Percentiles rank a stretch among this genome's conserved stretches.
These are phyloP conservation scores for Latrodectus geometricus DNA, from an alignment of 1,140 invertebrate genomes.

Conservation along the genomic window DNA sequence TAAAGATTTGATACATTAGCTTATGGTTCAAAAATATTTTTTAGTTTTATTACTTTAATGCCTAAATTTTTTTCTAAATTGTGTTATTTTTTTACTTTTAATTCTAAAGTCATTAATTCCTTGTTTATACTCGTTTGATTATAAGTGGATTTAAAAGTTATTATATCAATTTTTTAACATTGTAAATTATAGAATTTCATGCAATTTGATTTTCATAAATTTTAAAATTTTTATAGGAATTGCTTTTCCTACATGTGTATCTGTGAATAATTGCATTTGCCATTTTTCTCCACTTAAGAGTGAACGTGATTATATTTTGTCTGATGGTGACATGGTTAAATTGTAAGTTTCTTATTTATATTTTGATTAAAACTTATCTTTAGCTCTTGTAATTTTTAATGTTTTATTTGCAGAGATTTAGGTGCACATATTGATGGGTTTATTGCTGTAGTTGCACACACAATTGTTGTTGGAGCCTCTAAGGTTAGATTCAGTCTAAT, in stretches of 20 bases:
- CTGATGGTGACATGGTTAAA: conserved; percentile 97
- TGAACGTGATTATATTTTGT: conserved; percentile 88
- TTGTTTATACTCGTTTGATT: too few species aligned
- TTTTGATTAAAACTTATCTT: not conserved
- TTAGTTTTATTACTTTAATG: too few species aligned
- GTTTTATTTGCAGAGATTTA: conserved; percentile 81
- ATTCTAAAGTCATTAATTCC: too few species aligned
- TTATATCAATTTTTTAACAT: too few species aligned
- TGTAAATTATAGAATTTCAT: too few species aligned
- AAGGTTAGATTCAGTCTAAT: conserved; percentile 66
- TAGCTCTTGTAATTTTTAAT: not conserved
- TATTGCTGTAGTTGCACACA: conserved; percentile 97
- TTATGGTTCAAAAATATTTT: too few species aligned
- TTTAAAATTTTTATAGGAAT: conserved; percentile 72
- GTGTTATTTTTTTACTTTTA: too few species aligned
- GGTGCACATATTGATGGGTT: conserved; percentile 99
- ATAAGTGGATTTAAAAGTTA: too few species aligned
- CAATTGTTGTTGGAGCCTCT: conserved; percentile 87
- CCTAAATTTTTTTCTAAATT: too few species aligned
- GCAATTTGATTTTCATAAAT: too few species aligned
- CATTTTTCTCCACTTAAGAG: conserved; percentile 96
- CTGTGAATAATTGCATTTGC: conserved; percentile 99
- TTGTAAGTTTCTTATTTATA: conserved; percentile 57
- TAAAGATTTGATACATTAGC: too few species aligned
- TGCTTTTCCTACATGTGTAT: conserved; percentile 98